Conservation (phyloP, 2,888 invertebrate species). For the Dicranocentrus wangi region DNA sequence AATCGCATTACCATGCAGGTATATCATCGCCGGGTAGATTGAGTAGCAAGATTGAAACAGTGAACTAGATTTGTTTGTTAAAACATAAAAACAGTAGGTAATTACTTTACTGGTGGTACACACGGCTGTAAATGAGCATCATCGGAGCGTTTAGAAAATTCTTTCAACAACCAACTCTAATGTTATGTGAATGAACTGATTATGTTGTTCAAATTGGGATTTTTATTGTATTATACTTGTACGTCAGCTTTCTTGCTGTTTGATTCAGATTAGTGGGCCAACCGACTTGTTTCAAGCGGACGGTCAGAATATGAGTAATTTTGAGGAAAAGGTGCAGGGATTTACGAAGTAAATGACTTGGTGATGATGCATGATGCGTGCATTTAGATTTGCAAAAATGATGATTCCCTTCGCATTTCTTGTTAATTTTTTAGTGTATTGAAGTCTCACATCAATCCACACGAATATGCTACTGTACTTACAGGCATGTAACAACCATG, state of each 20-base stretch:
- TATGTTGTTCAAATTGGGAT: slow-evolving; percentile 18
- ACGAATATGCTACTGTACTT: neutral
- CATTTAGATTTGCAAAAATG: too few species aligned
- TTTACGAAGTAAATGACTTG: neutral
- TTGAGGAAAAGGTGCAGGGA: neutral
- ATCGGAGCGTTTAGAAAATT: slow-evolving; percentile 38
- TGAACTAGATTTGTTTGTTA: slow-evolving; percentile 34
- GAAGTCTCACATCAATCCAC: too few species aligned
- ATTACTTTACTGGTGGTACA: slow-evolving; percentile 19
- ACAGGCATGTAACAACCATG: neutral
- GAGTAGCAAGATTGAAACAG: slow-evolving; percentile 9
- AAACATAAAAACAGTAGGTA: neutral
- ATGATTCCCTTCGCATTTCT: too few species aligned
- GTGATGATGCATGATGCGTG: too few species aligned
- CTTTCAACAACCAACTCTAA: neutral
- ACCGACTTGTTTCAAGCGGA: slow-evolving; percentile 33
- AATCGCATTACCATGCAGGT: slow-evolving; percentile 22
- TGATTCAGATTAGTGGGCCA: slow-evolving; percentile 50
- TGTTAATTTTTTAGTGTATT: too few species aligned
- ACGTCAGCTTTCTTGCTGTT: slow-evolving; percentile 12
- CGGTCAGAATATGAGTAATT: neutral
- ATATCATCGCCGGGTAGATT: neutral
- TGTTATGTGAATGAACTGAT: slow-evolving; percentile 25
- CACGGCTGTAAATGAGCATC: slow-evolving; percentile 33
- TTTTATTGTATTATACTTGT: slow-evolving; percentile 1